Evolutionary conservation across 2,888 invertebrate species (phyloP), one percentile per base, ranked within the genome.

Genomic region (Melanotus villosus): DNA sequence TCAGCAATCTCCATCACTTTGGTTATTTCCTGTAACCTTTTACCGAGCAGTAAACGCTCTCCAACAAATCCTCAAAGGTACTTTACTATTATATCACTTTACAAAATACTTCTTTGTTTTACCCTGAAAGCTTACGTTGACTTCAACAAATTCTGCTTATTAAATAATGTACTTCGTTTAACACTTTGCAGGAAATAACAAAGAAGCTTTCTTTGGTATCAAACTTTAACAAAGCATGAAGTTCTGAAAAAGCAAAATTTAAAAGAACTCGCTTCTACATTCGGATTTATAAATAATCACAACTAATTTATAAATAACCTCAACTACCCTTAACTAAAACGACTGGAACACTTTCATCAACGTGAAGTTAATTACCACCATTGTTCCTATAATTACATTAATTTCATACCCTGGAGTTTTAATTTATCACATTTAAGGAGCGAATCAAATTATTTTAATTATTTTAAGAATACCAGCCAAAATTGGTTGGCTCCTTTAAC

Each of bases 41-140:
- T 19, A 14, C 30, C 12, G 43, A 30, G 36, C 56, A 57, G 43
- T 59, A 23, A 59, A 59, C 58, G 58, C 58, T 41, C 41, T 10
- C 58, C 43, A 59, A 59, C 58, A 59, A 59, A 59, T 59, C 58
- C 58, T 43, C 43, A 38, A 43, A 59, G 58, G 26, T 57, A 59
- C 58, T 45, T 41, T 14, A 59, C 58, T 41, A 45, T 59, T 59
- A 59, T 59, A 45, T 43, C 43, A 59, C 41, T 45, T 30, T 26
- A 6, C 12, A n/a, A 7, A 59, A 41, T 32, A 59, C 23, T 59
- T 43, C 60, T 60, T 60, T 60, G 43, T 47, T 47, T 60, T 21
- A 60, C n/a, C 10, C 16, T 38, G 30, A 45, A 32, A 59, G 41
- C 47, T 14, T 21, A 58, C 26, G 41, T 41, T 34, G 41, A 23